Conservation (phyloP, 2,113 vertebrate species). For the Haemorhous mexicanus region DNA sequence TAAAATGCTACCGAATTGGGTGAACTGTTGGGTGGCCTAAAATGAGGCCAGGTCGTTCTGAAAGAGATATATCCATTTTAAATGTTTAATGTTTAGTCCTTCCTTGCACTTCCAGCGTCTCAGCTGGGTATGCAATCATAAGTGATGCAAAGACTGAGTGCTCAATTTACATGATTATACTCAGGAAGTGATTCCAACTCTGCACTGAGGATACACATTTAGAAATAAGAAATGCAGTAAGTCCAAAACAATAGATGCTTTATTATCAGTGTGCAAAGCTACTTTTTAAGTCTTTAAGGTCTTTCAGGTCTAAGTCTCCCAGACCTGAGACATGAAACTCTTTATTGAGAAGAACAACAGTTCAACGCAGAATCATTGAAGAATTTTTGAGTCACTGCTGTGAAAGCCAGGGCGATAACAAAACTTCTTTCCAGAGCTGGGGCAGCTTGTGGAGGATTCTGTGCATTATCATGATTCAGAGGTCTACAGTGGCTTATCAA, state of each 20-base stretch:
- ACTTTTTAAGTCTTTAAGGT: not conserved
- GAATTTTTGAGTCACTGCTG: not conserved
- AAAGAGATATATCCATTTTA: not conserved
- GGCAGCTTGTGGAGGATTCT: not conserved
- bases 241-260: not conserved
- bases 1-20: not conserved
- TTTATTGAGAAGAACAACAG: fast-evolving
- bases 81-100: not conserved
- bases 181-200: not conserved
- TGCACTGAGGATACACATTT: not conserved
- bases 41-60: not conserved
- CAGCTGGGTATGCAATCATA: not conserved
- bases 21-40: not conserved
- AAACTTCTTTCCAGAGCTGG: not conserved
- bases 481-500: not conserved
- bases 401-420: not conserved
- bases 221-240: not conserved
- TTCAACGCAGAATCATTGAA: not conserved
- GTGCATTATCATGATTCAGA: not conserved
- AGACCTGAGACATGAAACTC: not conserved
- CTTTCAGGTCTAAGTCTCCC: not conserved
- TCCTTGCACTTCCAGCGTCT: not conserved
- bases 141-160: not conserved
- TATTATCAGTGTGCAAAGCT: not conserved
- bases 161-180: not conserved